Percentiles rank a stretch among this genome's conserved stretches.
phyloP scores from a whole-genome alignment of 92 coral and sea anemone genomes.

The Umimayanthus kanabou region DNA sequence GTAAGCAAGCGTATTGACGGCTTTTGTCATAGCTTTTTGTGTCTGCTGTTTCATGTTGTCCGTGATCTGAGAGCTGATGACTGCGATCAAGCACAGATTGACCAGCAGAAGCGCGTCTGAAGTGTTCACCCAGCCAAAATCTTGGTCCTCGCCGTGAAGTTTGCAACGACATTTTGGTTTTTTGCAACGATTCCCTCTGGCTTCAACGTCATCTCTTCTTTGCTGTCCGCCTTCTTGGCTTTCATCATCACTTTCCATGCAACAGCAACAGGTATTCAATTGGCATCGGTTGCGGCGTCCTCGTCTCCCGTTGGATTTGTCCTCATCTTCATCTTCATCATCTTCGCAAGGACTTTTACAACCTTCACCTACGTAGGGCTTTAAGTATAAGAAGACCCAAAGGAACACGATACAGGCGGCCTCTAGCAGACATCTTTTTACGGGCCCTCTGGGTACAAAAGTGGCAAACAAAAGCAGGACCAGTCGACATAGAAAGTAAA shows the following conservation, averaged over 20 bases:
- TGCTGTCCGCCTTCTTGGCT: background rate
- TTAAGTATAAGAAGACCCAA: conserved; percentile 56
- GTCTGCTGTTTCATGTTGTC: background rate
- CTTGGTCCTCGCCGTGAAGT: conserved; percentile 32
- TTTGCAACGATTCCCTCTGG: background rate
- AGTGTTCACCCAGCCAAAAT: conserved; percentile 47
- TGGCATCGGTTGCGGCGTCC: background rate
- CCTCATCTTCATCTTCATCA: background rate
- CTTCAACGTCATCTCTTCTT: background rate
- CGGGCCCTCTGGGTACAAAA: conserved; percentile 50
- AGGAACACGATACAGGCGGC: conserved; percentile 66
- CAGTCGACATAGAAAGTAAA: conserved; percentile 85
- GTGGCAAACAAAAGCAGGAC: conserved; percentile 48
- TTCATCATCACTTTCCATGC: background rate
- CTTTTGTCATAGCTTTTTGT: conserved; percentile 1
- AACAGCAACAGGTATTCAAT: conserved; percentile 8
- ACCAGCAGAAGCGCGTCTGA: conserved; percentile 45
- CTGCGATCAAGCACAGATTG: conserved; percentile 40
- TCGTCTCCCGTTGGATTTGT: background rate
- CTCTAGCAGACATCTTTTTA: conserved; percentile 57
- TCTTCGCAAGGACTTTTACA: background rate
- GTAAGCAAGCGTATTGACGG: conserved; percentile 28
- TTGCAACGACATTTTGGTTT: conserved; percentile 1
- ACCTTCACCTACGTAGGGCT: conserved; percentile 54
- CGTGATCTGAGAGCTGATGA: conserved; percentile 28